Percentiles rank a stretch among this genome's conserved stretches.
These are phyloP conservation scores for Neotoma lepida DNA, from an alignment of 2,113 vertebrate genomes.

Conservation along the genomic window DNA sequence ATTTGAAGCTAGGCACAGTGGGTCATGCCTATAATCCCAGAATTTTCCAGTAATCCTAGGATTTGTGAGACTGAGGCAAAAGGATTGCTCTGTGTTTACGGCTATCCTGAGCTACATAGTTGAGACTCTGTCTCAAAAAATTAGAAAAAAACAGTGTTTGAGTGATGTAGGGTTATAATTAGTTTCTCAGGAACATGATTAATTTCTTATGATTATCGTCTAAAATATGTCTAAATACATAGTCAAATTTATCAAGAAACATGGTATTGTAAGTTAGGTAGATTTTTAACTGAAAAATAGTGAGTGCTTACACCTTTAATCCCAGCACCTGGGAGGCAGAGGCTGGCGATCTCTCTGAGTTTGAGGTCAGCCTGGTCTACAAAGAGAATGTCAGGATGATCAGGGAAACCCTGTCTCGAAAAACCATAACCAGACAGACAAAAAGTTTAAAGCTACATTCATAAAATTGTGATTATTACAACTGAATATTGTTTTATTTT, in stretches of 20 bases:
- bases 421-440: not conserved
- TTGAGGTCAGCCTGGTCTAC: not conserved
- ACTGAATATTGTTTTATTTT: conserved; percentile 55
- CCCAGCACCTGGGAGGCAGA: not conserved
- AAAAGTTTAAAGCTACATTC: conserved; percentile 58
- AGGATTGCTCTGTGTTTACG: not conserved
- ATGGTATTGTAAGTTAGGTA: conserved; percentile 29
- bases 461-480: conserved; percentile 74
- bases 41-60: not conserved
- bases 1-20: not conserved
- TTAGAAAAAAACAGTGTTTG: not conserved
- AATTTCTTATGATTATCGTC: conserved; percentile 35
- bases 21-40: not conserved
- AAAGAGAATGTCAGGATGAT: not conserved
- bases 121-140: not conserved
- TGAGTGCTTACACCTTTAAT: not conserved
- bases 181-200: conserved; percentile 18
- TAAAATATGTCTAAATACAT: conserved; percentile 49
- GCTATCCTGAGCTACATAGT: not conserved
- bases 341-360: not conserved
- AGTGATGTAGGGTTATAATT: not conserved
- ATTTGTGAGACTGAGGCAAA: not conserved
- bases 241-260: conserved; percentile 46
- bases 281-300: conserved; percentile 28
- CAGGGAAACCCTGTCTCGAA: not conserved